A percentile compares a stretch with the other conserved stretches of the same genome.
Evolutionary conservation across 2,113 vertebrate genomes (phyloP).

Genomic region (Ardeotis arabs): DNA sequence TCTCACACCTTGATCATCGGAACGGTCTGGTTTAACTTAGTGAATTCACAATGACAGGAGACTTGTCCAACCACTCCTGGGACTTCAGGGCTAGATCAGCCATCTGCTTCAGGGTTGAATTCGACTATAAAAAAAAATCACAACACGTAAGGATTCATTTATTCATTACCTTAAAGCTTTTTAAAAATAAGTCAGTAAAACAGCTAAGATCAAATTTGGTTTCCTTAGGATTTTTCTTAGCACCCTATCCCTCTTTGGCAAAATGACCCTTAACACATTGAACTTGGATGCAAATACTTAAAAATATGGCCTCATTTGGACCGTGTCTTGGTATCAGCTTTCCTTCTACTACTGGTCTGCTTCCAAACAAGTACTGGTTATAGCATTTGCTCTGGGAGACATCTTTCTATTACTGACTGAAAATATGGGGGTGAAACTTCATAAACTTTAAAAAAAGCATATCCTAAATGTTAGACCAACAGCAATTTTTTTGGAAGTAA

Average conservation of each 20-base stretch:
- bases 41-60: constrained; percentile 81
- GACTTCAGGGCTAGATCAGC: constrained; percentile 83
- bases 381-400: not conserved
- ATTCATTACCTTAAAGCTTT: not conserved
- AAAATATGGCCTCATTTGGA: not conserved
- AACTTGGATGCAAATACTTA: not conserved
- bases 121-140: no score
- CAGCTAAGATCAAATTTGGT: not conserved
- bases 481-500: not conserved
- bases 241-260: not conserved
- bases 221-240: not conserved
- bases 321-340: not conserved
- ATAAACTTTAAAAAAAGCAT: not conserved
- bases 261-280: not conserved
- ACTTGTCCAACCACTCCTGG: constrained; percentile 86
- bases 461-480: not conserved
- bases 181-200: not conserved
- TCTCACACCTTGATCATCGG: constrained; percentile 87
- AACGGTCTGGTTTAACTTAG: constrained; percentile 81
- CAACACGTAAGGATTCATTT: not conserved
- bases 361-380: not conserved
- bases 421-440: not conserved
- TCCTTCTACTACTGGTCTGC: not conserved
- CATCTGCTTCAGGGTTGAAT: constrained; percentile 86
- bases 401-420: not conserved